Evolutionary conservation across 2,797 vertebrate genomes (phyloP), one percentile per base, ranked within the genome.

Genomic region (Vipera ursinii): DNA sequence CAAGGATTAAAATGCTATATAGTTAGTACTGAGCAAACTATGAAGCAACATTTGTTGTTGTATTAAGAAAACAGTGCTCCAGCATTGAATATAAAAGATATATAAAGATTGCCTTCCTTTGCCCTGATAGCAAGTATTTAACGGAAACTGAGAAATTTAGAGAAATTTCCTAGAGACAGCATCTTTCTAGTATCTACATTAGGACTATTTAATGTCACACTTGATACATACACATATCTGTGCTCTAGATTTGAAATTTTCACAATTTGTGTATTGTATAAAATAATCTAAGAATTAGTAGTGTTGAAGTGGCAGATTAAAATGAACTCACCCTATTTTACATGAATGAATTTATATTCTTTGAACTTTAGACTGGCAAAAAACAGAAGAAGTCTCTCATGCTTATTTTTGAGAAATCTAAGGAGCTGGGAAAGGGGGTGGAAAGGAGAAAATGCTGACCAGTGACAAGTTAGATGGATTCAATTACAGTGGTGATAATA

Each of bases 61-160:
- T 96, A 96, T 93, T 96, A 97, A 95, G 95, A 95, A 97, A 97
- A 97, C 97, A 98, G 98, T 98, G 97, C 97, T 98, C 97, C 98
- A 98, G 97, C 97, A 97, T 96, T 93, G 91, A 89, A 96, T 96
- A 94, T 95, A 93, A 96, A 95, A 95, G 90, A 94, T 85, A 91
- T 63, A 87, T 89, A 92, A 78, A 94, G 92, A 93, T 92, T 95
- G 94, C 93, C 91, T 94, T 96, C 94, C 89, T 96, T 95, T 95
- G 65, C 92, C 92, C 93, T 91, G 91, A 93, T 90, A 60, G 91
- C 91, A 93, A 93, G 96, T 96, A 96, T 93, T 96, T 96, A 95
- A 95, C 94, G 96, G 87, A 89, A 92, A 86, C 9, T 93, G 92
- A 94, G 96, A 95, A 96, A 95, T 96, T 95, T 88, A 3, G 87